phyloP scores from a whole-genome alignment of 92 coral and sea anemone species.

The Parazoanthus darwini region DNA sequence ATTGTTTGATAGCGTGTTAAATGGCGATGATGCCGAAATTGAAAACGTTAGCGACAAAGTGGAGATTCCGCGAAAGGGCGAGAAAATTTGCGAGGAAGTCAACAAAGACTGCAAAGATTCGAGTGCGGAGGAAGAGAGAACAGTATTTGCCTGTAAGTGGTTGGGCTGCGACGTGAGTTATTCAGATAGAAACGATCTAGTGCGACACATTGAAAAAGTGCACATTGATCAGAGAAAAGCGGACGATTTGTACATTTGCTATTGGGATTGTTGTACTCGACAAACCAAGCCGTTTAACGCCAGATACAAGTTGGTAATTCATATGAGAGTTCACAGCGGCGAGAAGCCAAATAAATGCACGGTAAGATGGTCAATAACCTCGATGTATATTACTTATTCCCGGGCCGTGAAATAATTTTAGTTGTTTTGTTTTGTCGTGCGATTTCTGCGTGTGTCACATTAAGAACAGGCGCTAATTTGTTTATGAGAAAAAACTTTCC shows the following conservation, averaged over 20 bases:
- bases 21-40: slow-evolving; percentile 27
- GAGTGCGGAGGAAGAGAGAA: slow-evolving; percentile 54
- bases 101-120: slow-evolving; percentile 53
- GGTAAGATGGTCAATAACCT: slow-evolving; percentile 70
- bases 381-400: slow-evolving; percentile 21
- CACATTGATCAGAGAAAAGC: slow-evolving; percentile 99
- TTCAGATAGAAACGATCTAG: slow-evolving; percentile 94
- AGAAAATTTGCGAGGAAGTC: slow-evolving; percentile 49
- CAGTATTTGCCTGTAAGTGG: slow-evolving; percentile 83
- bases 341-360: slow-evolving; percentile 99
- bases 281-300: slow-evolving; percentile 96
- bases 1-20: slow-evolving; percentile 46
- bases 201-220: slow-evolving; percentile 95
- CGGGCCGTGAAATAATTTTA: background rate
- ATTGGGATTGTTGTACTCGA: slow-evolving; percentile 95
- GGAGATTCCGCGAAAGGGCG: slow-evolving; percentile 54
- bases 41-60: slow-evolving; percentile 24
- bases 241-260: slow-evolving; percentile 94
- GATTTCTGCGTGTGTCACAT: slow-evolving; percentile 51
- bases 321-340: slow-evolving; percentile 98
- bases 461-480: slow-evolving; percentile 39
- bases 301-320: slow-evolving; percentile 83
- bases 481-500: slow-evolving; percentile 44
- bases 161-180: slow-evolving; percentile 79
- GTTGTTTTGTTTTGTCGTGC: slow-evolving; percentile 13